Evolutionary conservation across 2,113 vertebrate species (phyloP).

Genomic region (Megaceryle maxima): DNA sequence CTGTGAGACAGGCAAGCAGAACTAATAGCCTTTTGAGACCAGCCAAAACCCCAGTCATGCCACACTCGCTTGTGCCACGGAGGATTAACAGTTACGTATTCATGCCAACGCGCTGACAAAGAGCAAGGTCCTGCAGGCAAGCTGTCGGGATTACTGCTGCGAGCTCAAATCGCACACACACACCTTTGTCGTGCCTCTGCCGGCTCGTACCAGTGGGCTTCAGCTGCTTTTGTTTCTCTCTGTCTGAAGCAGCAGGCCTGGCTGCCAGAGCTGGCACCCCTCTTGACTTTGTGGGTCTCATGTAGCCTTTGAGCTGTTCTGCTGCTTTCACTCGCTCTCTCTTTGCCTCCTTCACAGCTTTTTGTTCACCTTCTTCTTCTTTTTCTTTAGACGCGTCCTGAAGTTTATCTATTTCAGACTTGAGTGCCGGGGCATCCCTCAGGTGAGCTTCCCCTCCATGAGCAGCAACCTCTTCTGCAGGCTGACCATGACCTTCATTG

Average conservation of each 20-base stretch:
- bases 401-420: neutral
- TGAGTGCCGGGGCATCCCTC: accelerated
- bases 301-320: conserved; percentile 75
- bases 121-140: conserved; percentile 33
- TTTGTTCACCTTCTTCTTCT: neutral
- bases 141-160: conserved; percentile 1
- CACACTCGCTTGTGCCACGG: neutral
- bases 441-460: accelerated
- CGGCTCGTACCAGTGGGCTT: neutral
- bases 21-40: neutral
- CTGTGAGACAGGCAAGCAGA: conserved; percentile 66
- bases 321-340: conserved; percentile 20
- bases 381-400: neutral
- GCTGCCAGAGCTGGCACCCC: conserved; percentile 22
- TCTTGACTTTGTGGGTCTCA: conserved; percentile 78
- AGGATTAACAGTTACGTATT: neutral
- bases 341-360: neutral
- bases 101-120: conserved; percentile 48
- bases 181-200: conserved; percentile 53
- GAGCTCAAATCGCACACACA: conserved; percentile 46
- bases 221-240: neutral
- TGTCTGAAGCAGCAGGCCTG: neutral
- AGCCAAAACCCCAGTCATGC: conserved; percentile 57
- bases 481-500: neutral
- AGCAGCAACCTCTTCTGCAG: neutral